phyloP scores from a whole-genome alignment of 2,888 invertebrate genomes.

The Subacronicta megacephala region DNA sequence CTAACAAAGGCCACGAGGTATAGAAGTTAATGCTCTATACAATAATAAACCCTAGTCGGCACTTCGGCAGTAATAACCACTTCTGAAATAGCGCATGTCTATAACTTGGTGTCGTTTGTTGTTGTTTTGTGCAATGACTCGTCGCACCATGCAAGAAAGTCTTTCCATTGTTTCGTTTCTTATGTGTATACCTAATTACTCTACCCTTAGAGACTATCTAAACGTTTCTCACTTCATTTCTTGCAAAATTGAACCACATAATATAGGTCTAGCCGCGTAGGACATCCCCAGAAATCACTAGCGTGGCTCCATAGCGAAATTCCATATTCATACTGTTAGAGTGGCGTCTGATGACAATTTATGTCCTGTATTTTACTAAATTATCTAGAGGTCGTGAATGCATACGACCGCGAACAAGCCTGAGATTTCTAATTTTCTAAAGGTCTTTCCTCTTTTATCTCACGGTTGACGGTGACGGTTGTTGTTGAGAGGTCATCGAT shows the following conservation, averaged over 20 bases:
- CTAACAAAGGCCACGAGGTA: slow-evolving; percentile 85
- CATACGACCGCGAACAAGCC: slow-evolving; percentile 4
- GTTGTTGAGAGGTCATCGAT: slow-evolving; percentile 42
- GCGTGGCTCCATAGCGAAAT: not conserved
- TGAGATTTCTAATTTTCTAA: slow-evolving; percentile 29
- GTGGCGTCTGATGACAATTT: slow-evolving; percentile 5
- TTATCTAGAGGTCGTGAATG: slow-evolving; percentile 8
- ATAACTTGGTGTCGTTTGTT: slow-evolving; percentile 48
- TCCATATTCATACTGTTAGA: not conserved
- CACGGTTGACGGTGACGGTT: slow-evolving; percentile 13
- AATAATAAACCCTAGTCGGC: slow-evolving; percentile 46
- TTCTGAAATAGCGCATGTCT: slow-evolving; percentile 59
- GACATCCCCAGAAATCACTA: not conserved
- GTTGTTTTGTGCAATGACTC: slow-evolving; percentile 56
- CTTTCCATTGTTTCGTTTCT: slow-evolving; percentile 48
- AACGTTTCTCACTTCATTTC: slow-evolving; percentile 17
- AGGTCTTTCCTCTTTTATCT: slow-evolving; percentile 28
- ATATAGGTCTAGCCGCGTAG: no score
- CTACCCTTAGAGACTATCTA: slow-evolving; percentile 9
- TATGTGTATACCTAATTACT: slow-evolving; percentile 36
- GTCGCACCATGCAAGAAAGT: slow-evolving; percentile 52
- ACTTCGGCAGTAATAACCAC: slow-evolving; percentile 49
- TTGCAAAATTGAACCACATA: slow-evolving; percentile 11
- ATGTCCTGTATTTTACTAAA: slow-evolving; percentile 7
- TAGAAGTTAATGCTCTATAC: slow-evolving; percentile 47